A percentile compares a stretch with the other conserved stretches of the same genome.
These are phyloP conservation scores for Cyaniris semiargus DNA, from an alignment of 2,888 invertebrate species.

Conservation along the genomic window DNA sequence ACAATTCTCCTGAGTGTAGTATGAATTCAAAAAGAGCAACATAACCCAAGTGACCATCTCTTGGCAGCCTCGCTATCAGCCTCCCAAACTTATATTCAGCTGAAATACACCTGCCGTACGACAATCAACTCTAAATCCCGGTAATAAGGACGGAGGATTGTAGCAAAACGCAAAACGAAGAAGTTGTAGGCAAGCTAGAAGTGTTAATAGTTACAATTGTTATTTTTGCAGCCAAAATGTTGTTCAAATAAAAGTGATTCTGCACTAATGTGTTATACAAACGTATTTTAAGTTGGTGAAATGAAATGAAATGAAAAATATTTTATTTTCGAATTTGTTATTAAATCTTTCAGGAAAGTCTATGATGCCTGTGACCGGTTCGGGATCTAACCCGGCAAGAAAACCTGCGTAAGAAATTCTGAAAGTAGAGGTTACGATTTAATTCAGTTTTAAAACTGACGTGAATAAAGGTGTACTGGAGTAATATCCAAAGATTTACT, in stretches of 20 bases:
- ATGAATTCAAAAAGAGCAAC: conserved; percentile 37
- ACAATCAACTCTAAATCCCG: not conserved
- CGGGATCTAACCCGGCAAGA: no score
- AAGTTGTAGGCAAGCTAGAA: conserved; percentile 4
- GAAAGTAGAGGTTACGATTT: no score
- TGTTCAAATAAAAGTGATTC: not conserved
- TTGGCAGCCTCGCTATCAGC: conserved; percentile 35
- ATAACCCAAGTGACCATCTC: conserved; percentile 37
- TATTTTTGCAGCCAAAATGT: conserved; percentile 25
- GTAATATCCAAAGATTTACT: no score
- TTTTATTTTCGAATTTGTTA: not conserved
- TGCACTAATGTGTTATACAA: not conserved
- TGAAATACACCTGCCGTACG: not conserved
- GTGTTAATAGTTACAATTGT: conserved; percentile 33
- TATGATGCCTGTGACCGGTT: no score
- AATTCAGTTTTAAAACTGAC: no score
- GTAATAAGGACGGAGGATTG: not conserved
- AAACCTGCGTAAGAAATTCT: no score
- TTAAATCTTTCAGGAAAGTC: no score
- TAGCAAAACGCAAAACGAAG: not conserved
- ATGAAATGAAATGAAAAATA: not conserved
- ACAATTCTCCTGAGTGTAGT: conserved; percentile 31
- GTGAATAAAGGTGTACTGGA: no score
- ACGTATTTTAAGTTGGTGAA: not conserved
- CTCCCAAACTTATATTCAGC: not conserved